Evolutionary conservation across 2,888 invertebrate genomes (phyloP).

Genomic region (Campopleginae sp.): DNA sequence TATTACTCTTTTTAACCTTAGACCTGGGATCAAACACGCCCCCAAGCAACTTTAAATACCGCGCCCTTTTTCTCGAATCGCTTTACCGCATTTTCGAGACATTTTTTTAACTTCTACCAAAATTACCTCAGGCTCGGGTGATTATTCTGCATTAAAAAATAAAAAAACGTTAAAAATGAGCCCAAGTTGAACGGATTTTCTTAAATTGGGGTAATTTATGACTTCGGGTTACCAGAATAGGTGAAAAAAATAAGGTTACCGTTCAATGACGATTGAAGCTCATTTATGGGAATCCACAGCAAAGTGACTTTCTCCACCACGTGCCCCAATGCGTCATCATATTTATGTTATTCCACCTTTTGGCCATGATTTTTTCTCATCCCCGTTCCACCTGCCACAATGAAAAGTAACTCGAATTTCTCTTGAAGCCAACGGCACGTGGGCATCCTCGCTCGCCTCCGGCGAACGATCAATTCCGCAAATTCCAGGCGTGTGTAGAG

Average conservation of each 20-base stretch:
- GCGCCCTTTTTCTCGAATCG: too few relatives aligned
- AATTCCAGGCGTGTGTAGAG: conserved; percentile 49
- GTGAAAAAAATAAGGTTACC: too few relatives aligned
- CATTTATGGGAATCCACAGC: conserved; percentile 9
- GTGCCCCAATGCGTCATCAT: neutral
- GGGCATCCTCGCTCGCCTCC: conserved; percentile 18
- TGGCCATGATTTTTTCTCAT: neutral
- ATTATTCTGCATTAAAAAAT: neutral
- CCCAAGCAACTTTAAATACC: too few relatives aligned
- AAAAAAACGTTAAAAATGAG: too few relatives aligned
- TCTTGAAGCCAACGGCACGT: conserved; percentile 32
- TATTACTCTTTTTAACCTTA: too few relatives aligned
- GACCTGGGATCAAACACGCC: too few relatives aligned
- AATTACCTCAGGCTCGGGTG: too few relatives aligned
- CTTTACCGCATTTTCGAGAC: too few relatives aligned
- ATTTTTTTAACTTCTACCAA: too few relatives aligned
- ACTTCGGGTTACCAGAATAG: too few relatives aligned
- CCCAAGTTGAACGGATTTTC: too few relatives aligned
- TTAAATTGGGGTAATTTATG: too few relatives aligned
- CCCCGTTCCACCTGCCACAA: neutral
- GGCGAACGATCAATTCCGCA: conserved; percentile 56
- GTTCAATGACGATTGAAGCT: neutral
- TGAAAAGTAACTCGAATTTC: conserved; percentile 52
- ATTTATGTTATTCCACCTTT: neutral
- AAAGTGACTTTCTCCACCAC: neutral